These are phyloP conservation scores for Phataginus tricuspis DNA, from an alignment of 2,797 vertebrate genomes.

Conservation along the genomic window DNA sequence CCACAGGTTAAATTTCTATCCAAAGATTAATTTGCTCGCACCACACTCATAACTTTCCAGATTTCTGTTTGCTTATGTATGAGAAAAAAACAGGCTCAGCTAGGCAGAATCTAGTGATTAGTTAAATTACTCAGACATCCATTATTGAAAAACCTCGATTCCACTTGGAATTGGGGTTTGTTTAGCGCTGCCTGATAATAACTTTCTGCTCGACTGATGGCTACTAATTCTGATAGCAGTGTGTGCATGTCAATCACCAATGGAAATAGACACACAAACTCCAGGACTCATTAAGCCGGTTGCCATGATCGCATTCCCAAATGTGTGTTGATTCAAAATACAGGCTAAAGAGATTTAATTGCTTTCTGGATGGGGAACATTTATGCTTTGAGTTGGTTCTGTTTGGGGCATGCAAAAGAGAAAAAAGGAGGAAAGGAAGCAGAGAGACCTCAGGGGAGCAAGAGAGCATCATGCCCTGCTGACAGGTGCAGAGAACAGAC, in stretches of 20 bases:
- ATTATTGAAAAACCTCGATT: slow-evolving; percentile 63
- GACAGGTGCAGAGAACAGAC: slow-evolving; percentile 53
- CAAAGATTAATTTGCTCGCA: slow-evolving; percentile 72
- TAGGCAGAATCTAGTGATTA: slow-evolving; percentile 66
- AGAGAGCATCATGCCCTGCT: neutral
- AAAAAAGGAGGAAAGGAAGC: neutral
- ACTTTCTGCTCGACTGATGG: slow-evolving; percentile 74
- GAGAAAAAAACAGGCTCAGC: slow-evolving; percentile 21
- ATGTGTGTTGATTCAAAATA: slow-evolving; percentile 21
- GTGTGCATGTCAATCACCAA: slow-evolving; percentile 32
- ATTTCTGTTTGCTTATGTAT: slow-evolving; percentile 77
- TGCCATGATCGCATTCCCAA: neutral
- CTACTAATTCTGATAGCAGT: slow-evolving; percentile 64
- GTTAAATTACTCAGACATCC: slow-evolving; percentile 79
- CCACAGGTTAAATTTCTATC: slow-evolving; percentile 72
- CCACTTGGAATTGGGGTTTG: slow-evolving; percentile 67
- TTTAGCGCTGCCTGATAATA: slow-evolving; percentile 64
- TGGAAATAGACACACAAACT: neutral
- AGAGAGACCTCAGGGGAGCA: neutral
- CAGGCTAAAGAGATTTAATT: slow-evolving; percentile 11
- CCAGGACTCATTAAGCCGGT: neutral
- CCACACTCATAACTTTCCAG: slow-evolving; percentile 59
- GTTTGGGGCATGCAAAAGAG: neutral
- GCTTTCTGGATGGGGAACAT: neutral
- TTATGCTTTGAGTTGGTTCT: neutral